These are phyloP conservation scores for Caradrina clavipalpis DNA, from an alignment of 2,888 invertebrate species.

Conservation along the genomic window DNA sequence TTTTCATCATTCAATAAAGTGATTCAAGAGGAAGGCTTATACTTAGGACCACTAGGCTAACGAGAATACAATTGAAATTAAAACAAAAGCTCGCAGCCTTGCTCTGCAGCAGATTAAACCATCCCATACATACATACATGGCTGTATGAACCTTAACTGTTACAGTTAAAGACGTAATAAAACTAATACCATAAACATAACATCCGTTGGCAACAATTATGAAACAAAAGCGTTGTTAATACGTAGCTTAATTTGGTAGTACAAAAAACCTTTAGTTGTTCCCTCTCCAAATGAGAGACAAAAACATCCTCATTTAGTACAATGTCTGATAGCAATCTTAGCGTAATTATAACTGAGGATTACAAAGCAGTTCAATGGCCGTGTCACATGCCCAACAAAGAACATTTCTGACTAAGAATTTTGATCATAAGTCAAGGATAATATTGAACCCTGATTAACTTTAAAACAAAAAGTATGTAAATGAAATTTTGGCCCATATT, in stretches of 20 bases:
- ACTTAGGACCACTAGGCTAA: too few species aligned
- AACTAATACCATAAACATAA: slow-evolving; percentile 44
- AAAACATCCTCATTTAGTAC: slow-evolving; percentile 82
- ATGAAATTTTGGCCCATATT: slow-evolving; percentile 13
- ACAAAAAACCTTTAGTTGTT: slow-evolving; percentile 72
- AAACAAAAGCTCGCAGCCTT: slow-evolving; percentile 13
- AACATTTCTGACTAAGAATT: slow-evolving; percentile 33
- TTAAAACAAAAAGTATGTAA: slow-evolving; percentile 21
- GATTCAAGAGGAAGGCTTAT: too few species aligned
- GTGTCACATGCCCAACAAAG: slow-evolving; percentile 52
- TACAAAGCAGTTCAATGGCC: slow-evolving; percentile 70
- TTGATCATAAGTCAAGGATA: slow-evolving; percentile 31
- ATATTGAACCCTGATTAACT: slow-evolving; percentile 22
- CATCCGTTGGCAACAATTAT: slow-evolving; percentile 63
- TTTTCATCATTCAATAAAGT: too few species aligned
- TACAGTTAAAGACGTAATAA: slow-evolving; percentile 40
- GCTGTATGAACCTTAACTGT: slow-evolving; percentile 19
- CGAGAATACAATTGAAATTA: neutral
- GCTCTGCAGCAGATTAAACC: neutral
- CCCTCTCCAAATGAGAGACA: slow-evolving; percentile 70
- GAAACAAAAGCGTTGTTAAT: slow-evolving; percentile 72
- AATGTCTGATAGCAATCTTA: slow-evolving; percentile 79
- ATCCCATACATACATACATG: neutral
- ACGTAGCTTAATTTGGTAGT: slow-evolving; percentile 73
- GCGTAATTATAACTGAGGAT: slow-evolving; percentile 83